Conservation (phyloP, 2,888 invertebrate species). For the Ischnus inquisitorius region DNA sequence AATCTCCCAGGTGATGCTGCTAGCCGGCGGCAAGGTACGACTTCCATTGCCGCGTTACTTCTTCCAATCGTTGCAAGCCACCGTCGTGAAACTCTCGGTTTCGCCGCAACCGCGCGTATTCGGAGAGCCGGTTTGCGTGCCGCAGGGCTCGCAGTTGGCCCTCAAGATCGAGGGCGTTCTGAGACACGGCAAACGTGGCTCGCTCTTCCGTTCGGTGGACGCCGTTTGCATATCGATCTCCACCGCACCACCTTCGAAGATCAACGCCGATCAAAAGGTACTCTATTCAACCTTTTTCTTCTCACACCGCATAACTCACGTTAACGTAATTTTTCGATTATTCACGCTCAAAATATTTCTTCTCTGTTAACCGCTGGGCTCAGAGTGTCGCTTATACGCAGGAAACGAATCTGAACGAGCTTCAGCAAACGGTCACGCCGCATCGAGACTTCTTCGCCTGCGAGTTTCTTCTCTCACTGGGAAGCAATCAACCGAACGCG, state of each 20-base stretch:
- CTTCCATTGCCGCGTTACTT: slow-evolving; percentile 91
- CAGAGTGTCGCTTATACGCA: slow-evolving; percentile 70
- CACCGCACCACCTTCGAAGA: slow-evolving; percentile 85
- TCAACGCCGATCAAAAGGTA: slow-evolving; percentile 86
- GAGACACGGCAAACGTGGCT: slow-evolving; percentile 90
- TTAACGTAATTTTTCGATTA: slow-evolving; percentile 1
- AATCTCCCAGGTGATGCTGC: slow-evolving; percentile 87
- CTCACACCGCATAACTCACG: neutral
- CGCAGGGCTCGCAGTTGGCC: slow-evolving; percentile 94
- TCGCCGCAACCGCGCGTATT: slow-evolving; percentile 92
- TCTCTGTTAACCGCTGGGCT: slow-evolving; percentile 3
- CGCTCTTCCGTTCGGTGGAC: slow-evolving; percentile 90
- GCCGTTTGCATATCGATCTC: slow-evolving; percentile 91
- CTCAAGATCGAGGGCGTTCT: slow-evolving; percentile 98
- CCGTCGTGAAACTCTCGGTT: slow-evolving; percentile 92
- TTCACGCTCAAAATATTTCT: neutral
- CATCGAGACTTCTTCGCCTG: slow-evolving; percentile 98
- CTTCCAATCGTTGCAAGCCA: slow-evolving; percentile 94
- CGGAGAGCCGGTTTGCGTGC: slow-evolving; percentile 94
- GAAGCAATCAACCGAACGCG: slow-evolving; percentile 80
- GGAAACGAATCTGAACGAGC: slow-evolving; percentile 87
- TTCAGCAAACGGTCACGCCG: slow-evolving; percentile 92
- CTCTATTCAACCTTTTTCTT: neutral
- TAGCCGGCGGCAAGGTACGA: slow-evolving; percentile 86
- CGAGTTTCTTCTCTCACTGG: slow-evolving; percentile 93